Evolutionary conservation across 2,888 invertebrate species (phyloP).

Genomic region (Acanthosepion pharaonis): DNA sequence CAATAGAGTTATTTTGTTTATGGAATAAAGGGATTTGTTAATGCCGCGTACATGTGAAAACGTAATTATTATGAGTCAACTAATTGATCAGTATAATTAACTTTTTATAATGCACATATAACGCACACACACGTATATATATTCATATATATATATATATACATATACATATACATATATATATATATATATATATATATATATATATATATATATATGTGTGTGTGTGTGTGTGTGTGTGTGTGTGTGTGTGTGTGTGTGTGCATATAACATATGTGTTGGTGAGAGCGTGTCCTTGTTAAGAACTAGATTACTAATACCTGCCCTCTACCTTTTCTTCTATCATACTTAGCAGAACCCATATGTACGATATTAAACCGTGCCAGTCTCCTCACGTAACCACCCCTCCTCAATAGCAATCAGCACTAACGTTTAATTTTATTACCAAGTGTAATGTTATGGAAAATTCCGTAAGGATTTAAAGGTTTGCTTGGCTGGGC

Average conservation of each 20-base stretch:
- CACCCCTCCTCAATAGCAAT: neutral
- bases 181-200: too few species aligned
- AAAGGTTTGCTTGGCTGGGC: neutral
- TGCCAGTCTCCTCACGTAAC: neutral
- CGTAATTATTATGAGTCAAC: too few species aligned
- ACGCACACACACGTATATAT: neutral
- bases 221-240: too few species aligned
- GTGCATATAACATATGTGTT: neutral
- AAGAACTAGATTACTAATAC: neutral
- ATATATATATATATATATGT: too few species aligned
- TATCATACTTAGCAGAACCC: neutral
- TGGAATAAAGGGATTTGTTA: too few species aligned
- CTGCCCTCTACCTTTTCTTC: neutral
- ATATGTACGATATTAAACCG: neutral
- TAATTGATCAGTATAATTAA: too few species aligned
- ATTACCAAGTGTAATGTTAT: neutral
- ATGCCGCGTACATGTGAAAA: too few species aligned
- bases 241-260: neutral
- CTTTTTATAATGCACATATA: neutral
- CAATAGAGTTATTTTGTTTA: too few species aligned
- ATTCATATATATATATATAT: too few species aligned
- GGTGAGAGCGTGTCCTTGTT: neutral
- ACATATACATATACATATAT: too few species aligned
- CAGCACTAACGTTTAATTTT: neutral
- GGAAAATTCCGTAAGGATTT: neutral